Conservation (phyloP, 2,113 vertebrate species). For the Poeciliopsis prolifica region DNA sequence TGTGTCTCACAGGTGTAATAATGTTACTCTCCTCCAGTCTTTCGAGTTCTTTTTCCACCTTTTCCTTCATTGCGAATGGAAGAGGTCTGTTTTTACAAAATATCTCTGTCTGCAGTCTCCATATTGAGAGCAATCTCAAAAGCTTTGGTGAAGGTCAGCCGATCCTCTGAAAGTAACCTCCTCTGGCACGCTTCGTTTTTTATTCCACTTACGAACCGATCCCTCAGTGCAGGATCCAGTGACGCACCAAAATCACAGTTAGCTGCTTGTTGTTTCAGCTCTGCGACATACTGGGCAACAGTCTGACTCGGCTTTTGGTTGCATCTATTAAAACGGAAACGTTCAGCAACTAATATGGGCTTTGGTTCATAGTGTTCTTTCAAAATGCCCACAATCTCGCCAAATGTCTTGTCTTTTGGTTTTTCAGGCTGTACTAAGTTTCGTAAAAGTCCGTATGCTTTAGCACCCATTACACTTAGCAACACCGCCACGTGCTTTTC, state of each 20-base stretch:
- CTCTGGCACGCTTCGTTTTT: not conserved
- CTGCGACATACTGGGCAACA: not conserved
- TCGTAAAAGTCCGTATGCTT: not conserved
- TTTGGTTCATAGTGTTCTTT: not conserved
- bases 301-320: not conserved
- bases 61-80: too few relatives aligned
- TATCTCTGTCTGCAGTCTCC: too few relatives aligned
- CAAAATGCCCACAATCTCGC: not conserved
- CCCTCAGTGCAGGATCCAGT: not conserved
- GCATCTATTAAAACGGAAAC: conserved; percentile 4
- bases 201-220: conserved; percentile 2
- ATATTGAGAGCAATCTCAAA: too few relatives aligned
- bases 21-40: too few relatives aligned
- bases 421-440: not conserved
- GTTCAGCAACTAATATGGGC: conserved; percentile 1
- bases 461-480: conserved; percentile 2
- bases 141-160: too few relatives aligned
- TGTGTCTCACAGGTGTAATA: too few relatives aligned
- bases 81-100: too few relatives aligned
- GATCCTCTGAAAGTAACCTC: too few relatives aligned
- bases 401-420: not conserved
- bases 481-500: not conserved
- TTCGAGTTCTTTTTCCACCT: too few relatives aligned
- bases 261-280: not conserved
- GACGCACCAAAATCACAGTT: not conserved